Conservation (phyloP, 2,888 invertebrate genomes). For the Dascillus cervinus region DNA sequence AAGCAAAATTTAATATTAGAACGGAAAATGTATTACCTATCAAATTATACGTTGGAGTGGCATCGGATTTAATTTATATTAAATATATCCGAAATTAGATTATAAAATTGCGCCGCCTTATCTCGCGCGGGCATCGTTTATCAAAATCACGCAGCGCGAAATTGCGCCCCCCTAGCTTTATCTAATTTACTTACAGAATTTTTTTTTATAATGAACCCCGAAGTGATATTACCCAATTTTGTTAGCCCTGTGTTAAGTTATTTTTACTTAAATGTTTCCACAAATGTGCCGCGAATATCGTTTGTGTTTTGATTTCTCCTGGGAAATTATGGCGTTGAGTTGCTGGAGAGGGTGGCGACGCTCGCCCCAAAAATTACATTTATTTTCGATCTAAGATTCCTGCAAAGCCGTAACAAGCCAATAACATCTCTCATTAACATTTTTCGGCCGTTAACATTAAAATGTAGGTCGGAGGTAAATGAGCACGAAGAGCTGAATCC, state of each 20-base stretch:
- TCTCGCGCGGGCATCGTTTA: slow-evolving; percentile 16
- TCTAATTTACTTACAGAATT: background rate
- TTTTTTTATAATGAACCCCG: too few relatives aligned
- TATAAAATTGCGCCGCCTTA: slow-evolving; percentile 21
- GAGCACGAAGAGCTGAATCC: too few relatives aligned
- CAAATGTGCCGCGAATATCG: slow-evolving; percentile 39
- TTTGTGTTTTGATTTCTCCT: slow-evolving; percentile 38
- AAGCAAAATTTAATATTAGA: slow-evolving; percentile 13
- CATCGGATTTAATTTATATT: slow-evolving; percentile 25
- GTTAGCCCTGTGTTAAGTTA: slow-evolving; percentile 19
- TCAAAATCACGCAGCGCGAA: slow-evolving; percentile 21
- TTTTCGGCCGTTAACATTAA: too few relatives aligned
- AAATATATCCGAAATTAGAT: slow-evolving; percentile 25
- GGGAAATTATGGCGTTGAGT: slow-evolving; percentile 38
- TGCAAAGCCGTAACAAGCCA: too few relatives aligned
- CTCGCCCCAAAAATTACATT: too few relatives aligned
- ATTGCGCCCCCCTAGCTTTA: slow-evolving; percentile 16
- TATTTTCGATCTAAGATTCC: too few relatives aligned
- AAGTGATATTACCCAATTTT: too few relatives aligned
- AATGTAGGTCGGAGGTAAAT: too few relatives aligned
- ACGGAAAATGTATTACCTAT: slow-evolving; percentile 20
- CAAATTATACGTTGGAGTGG: slow-evolving; percentile 23
- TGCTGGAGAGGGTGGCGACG: too few relatives aligned
- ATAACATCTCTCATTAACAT: too few relatives aligned
- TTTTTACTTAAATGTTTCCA: slow-evolving; percentile 30